A percentile compares a stretch with the other conserved stretches of the same genome.
These are phyloP conservation scores for Cheilosia scutellata DNA, from an alignment of 2,888 invertebrate genomes.

Conservation along the genomic window DNA sequence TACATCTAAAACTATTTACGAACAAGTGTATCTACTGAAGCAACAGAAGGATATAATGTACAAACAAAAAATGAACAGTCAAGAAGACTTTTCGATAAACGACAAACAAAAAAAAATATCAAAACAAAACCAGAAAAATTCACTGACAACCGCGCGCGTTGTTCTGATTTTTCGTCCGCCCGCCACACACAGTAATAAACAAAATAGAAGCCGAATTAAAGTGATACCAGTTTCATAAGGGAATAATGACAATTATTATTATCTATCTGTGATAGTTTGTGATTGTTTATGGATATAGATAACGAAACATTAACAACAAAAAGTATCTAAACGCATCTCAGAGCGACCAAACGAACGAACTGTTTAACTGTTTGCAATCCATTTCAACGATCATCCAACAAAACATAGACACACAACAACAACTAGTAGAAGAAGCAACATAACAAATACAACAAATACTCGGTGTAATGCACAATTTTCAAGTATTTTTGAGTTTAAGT, in stretches of 20 bases:
- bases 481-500: slow-evolving; percentile 60
- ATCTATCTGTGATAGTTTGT: slow-evolving; percentile 44
- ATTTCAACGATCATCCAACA: slow-evolving; percentile 48
- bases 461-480: slow-evolving; percentile 47
- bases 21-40: slow-evolving; percentile 44
- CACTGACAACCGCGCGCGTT: slow-evolving; percentile 57
- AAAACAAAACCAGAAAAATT: slow-evolving; percentile 34
- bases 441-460: slow-evolving; percentile 47
- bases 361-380: slow-evolving; percentile 67
- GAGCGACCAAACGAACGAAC: slow-evolving; percentile 45
- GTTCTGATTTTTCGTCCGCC: slow-evolving; percentile 33
- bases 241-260: slow-evolving; percentile 48
- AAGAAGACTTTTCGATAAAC: slow-evolving; percentile 25
- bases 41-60: slow-evolving; percentile 44
- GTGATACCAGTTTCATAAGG: slow-evolving; percentile 55
- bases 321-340: slow-evolving; percentile 44
- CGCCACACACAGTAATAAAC: slow-evolving; percentile 45
- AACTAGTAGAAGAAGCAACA: slow-evolving; percentile 32
- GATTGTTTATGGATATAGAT: slow-evolving; percentile 40
- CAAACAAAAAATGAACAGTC: slow-evolving; percentile 10
- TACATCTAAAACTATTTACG: slow-evolving; percentile 24
- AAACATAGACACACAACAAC: slow-evolving; percentile 49
- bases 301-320: slow-evolving; percentile 52
- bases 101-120: slow-evolving; percentile 15
- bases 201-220: slow-evolving; percentile 59